Evolutionary conservation across 2,113 vertebrate species (phyloP).

Genomic region (Gallinago jamesoni): DNA sequence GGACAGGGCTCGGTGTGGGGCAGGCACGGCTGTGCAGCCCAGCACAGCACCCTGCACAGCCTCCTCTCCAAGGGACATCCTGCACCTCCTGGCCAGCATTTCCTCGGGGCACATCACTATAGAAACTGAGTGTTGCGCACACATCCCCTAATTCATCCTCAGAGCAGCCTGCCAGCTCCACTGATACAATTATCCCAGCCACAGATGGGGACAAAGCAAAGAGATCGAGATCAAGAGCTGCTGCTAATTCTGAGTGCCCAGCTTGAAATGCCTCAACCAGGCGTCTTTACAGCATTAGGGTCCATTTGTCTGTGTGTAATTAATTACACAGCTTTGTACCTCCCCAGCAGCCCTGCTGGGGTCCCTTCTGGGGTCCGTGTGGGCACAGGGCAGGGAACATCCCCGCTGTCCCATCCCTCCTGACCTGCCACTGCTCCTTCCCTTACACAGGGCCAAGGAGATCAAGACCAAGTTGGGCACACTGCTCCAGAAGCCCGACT

Average conservation of each 20-base stretch:
- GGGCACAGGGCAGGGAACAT: neutral
- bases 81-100: neutral
- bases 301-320: neutral
- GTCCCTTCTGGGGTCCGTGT: accelerated
- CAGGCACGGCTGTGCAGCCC: accelerated
- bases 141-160: neutral
- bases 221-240: neutral
- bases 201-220: neutral
- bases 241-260: accelerated
- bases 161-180: neutral
- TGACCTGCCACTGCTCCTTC: neutral
- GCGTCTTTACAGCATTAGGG: neutral
- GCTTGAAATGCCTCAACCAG: neutral
- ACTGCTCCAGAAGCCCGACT: slow-evolving; percentile 93
- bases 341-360: accelerated
- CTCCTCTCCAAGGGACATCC: neutral
- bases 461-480: slow-evolving; percentile 94
- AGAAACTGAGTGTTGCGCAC: neutral
- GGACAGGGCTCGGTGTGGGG: neutral
- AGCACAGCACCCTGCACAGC: accelerated
- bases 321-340: neutral
- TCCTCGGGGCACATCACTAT: neutral
- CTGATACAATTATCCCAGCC: neutral
- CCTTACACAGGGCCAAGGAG: slow-evolving; percentile 88
- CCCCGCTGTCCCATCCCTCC: neutral